phyloP scores from a whole-genome alignment of 64 coral and sea anemone genomes.

The Actinia tenebrosa region DNA sequence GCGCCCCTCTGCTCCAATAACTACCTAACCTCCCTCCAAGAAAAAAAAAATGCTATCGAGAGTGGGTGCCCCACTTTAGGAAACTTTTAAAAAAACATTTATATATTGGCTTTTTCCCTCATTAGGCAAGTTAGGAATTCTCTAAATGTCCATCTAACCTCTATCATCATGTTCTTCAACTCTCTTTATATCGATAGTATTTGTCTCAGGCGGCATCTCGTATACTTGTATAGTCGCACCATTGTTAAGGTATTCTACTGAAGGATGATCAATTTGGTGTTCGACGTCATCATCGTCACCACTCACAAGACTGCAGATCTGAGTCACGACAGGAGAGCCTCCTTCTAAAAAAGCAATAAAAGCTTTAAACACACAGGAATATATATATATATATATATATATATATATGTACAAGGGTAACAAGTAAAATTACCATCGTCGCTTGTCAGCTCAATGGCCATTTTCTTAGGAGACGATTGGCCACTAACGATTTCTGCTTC shows the following conservation, averaged over 20 bases:
- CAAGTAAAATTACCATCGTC: background rate
- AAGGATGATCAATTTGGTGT: background rate
- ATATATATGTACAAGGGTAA: background rate
- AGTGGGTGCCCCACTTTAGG: too few relatives aligned
- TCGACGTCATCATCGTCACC: background rate
- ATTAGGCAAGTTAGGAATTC: too few relatives aligned
- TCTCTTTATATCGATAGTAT: background rate
- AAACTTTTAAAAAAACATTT: too few relatives aligned
- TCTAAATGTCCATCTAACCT: background rate
- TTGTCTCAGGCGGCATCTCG: background rate
- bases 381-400: background rate
- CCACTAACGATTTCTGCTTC: background rate
- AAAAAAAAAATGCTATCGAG: too few relatives aligned
- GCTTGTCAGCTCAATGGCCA: background rate
- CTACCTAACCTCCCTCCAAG: too few relatives aligned
- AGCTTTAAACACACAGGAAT: background rate
- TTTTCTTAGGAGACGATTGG: constrained; percentile 3
- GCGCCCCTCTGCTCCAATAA: too few relatives aligned
- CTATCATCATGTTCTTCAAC: background rate
- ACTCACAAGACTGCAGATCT: background rate
- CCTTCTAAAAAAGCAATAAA: background rate
- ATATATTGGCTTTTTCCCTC: too few relatives aligned
- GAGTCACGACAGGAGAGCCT: background rate
- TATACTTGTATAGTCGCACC: background rate
- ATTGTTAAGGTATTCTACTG: background rate